Conservation (phyloP, 2,888 invertebrate genomes). For the Athalia circularis region DNA sequence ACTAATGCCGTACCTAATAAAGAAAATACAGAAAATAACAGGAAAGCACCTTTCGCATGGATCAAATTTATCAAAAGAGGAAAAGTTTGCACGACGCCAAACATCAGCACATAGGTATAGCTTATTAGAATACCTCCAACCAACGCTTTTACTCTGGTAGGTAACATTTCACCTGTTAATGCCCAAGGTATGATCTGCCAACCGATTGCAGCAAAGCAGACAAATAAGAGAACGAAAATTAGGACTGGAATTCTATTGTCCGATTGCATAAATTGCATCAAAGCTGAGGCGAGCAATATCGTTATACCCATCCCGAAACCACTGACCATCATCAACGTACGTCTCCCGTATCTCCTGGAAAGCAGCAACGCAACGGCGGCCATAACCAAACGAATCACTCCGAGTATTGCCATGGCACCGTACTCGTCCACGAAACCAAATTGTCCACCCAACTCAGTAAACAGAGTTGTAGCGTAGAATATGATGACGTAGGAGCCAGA, state of each 20-base stretch:
- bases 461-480: constrained; percentile 77
- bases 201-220: constrained; percentile 76
- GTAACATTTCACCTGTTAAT: constrained; percentile 76
- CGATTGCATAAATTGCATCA: constrained; percentile 59
- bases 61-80: constrained; percentile 73
- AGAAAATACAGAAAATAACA: constrained; percentile 74
- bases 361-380: constrained; percentile 75
- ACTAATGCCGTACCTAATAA: constrained; percentile 73
- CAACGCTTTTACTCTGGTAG: constrained; percentile 75
- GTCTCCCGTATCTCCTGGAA: constrained; percentile 75
- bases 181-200: constrained; percentile 79
- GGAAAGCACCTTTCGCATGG: constrained; percentile 74
- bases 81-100: constrained; percentile 75
- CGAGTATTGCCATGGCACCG: constrained; percentile 75
- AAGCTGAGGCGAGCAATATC: constrained; percentile 70
- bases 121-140: constrained; percentile 76
- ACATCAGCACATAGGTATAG: constrained; percentile 77
- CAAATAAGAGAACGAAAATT: constrained; percentile 75
- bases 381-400: constrained; percentile 76
- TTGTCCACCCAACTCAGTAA: constrained; percentile 74
- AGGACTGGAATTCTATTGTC: constrained; percentile 53
- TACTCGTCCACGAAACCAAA: constrained; percentile 74
- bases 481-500: constrained; percentile 78
- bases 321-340: constrained; percentile 75
- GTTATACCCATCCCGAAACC: constrained; percentile 76